These are phyloP conservation scores for Amitus sp. DNA, from an alignment of 2,888 invertebrate species.

Conservation along the genomic window DNA sequence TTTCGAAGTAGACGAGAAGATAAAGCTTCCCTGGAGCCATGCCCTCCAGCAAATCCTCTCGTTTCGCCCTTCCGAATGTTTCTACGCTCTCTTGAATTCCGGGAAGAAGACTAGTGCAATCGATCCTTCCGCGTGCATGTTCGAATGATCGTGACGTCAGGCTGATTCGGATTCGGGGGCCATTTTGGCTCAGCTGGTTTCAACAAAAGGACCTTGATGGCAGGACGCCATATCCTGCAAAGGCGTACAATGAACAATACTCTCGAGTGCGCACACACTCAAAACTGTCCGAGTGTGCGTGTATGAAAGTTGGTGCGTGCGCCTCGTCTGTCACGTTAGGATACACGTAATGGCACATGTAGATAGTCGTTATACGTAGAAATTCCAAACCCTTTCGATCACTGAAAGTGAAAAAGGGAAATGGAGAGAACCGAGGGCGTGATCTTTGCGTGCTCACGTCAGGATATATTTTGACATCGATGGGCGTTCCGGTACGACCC, in stretches of 20 bases:
- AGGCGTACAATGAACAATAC: conserved; percentile 54
- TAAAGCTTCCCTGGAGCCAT: background rate
- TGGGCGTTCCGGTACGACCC: conserved; percentile 52
- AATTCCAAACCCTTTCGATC: conserved; percentile 46
- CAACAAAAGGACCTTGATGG: conserved; percentile 57
- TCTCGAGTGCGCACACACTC: conserved; percentile 32
- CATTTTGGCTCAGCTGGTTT: conserved; percentile 64
- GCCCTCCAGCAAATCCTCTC: background rate
- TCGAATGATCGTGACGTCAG: conserved; percentile 51
- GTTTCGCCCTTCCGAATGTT: conserved; percentile 6
- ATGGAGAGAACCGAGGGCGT: conserved; percentile 29
- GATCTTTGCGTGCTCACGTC: conserved; percentile 30
- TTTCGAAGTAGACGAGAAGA: background rate
- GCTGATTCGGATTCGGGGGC: conserved; percentile 55
- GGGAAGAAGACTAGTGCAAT: conserved; percentile 32
- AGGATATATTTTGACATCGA: conserved; percentile 63
- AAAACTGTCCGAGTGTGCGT: conserved; percentile 14
- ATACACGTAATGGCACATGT: conserved; percentile 22
- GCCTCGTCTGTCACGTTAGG: conserved; percentile 2
- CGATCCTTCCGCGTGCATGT: conserved; percentile 41
- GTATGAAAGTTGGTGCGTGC: conserved; percentile 10
- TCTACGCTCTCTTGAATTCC: conserved; percentile 12
- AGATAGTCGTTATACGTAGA: conserved; percentile 30
- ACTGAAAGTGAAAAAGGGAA: conserved; percentile 13
- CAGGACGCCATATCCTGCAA: conserved; percentile 58